Base-by-base conservation (phyloP, 2,888 invertebrate species). In the Tanypteryx hageni region DNA sequence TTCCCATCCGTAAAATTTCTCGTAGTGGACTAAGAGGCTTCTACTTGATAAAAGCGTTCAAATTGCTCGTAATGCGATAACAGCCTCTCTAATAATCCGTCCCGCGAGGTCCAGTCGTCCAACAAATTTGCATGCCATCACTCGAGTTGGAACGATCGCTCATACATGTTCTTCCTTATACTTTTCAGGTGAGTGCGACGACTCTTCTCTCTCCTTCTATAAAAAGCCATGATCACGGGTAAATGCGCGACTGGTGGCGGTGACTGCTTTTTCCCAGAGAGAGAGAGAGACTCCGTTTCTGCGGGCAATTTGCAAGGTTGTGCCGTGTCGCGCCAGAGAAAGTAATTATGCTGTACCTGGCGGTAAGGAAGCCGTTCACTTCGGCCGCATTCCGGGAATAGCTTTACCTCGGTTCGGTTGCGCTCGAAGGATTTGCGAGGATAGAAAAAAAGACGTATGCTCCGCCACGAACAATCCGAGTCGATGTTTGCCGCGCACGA, bases 331-430 rank as follows among this genome's bases (percentile, higher is more conserved):
- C 61, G 61, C 86, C 18, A 27, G 61, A 86, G 61, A 61, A 61
- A 64, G 86, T 86, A 86, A 61, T 61, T 86, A 61, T 31, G 56
- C 57, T 56, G 9, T 57, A 44, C 56, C 83, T n/a, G 31, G 59
- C 86, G 61, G 13, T 57, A 86, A 59, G 61, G 31, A 27, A 31
- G 31, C 31, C 86, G 61, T 86, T 64, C 61, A 16, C 57, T 83
- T 83, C 83, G 18, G 56, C 4, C 57, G 61, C 86, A 86, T 86
- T 86, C 86, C 86, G 16, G 18, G 86, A 86, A 86, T 31, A 64
- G 14, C 31, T 64, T 13, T 31, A 11, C 18, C 18, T 16, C 59
- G 18, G 68, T 68, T 68, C 10, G 68, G 68, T 68, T 9, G 68
- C 68, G 68, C 68, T 22, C 7, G 68, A 68, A 68, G 22, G 68